These are phyloP conservation scores for Pipistrellus pygmaeus DNA, from an alignment of 2,797 vertebrate species.

Conservation along the genomic window DNA sequence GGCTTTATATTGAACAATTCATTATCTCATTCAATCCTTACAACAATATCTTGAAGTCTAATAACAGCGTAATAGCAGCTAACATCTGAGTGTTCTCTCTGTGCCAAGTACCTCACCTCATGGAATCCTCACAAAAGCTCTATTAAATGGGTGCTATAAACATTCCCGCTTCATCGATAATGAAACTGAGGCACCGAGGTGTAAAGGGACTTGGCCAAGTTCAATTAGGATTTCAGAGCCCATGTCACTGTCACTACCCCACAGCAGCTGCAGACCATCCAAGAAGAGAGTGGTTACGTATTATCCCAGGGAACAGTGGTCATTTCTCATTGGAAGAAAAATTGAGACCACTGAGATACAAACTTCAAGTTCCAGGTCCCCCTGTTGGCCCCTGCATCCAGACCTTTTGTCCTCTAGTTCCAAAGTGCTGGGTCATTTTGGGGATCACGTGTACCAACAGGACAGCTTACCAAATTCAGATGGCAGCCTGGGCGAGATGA, in stretches of 20 bases:
- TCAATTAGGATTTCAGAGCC: background rate
- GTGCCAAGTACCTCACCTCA: background rate
- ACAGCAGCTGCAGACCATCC: background rate
- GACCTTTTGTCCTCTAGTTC: no score
- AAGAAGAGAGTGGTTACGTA: background rate
- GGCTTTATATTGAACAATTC: no score
- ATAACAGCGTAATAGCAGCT: accelerated
- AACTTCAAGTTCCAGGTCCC: no score
- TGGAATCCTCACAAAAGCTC: background rate
- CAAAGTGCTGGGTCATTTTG: background rate
- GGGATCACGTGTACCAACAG: background rate
- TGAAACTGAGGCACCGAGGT: background rate
- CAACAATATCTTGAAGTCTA: background rate
- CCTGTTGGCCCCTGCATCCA: no score
- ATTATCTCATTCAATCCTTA: background rate
- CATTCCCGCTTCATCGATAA: background rate
- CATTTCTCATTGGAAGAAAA: background rate
- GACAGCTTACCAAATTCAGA: conserved; percentile 93
- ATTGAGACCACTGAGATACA: background rate
- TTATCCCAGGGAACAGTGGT: no score
- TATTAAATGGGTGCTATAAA: background rate
- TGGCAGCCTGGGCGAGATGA: conserved; percentile 95
- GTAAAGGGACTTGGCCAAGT: background rate
- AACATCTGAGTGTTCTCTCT: accelerated
- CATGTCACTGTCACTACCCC: accelerated